A percentile compares a stretch with the other conserved stretches of the same genome.
These are phyloP conservation scores for Drosophila peninsularis DNA, from an alignment of 2,888 invertebrate genomes.

Conservation along the genomic window DNA sequence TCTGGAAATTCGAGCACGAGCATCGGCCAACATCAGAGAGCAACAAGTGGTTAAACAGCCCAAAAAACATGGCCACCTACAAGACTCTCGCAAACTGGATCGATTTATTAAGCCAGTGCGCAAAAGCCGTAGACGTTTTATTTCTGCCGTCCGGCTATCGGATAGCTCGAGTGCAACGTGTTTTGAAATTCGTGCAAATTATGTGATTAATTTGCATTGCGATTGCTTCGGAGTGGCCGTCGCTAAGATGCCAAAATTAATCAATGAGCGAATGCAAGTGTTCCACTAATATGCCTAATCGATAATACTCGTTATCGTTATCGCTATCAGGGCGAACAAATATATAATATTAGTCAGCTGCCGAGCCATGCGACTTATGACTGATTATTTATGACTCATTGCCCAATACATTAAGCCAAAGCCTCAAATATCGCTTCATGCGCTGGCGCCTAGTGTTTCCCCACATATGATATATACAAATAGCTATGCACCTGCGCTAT, in stretches of 20 bases:
- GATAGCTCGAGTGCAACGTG: slow-evolving; percentile 38
- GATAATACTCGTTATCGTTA: slow-evolving; percentile 2
- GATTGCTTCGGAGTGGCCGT: slow-evolving; percentile 33
- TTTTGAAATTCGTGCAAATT: slow-evolving; percentile 65
- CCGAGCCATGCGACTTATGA: slow-evolving; percentile 5
- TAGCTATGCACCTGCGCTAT: slow-evolving; percentile 16
- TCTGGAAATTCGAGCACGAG: slow-evolving; percentile 53
- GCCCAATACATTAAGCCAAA: slow-evolving; percentile 16
- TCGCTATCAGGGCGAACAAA: not conserved
- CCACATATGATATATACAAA: slow-evolving; percentile 13
- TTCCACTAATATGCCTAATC: slow-evolving; percentile 19
- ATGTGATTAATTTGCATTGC: slow-evolving; percentile 67
- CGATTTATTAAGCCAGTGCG: slow-evolving; percentile 69
- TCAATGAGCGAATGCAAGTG: slow-evolving; percentile 24
- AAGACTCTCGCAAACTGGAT: slow-evolving; percentile 65
- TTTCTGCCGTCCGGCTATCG: slow-evolving; percentile 36
- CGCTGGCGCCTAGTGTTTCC: slow-evolving; percentile 48
- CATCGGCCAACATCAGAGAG: slow-evolving; percentile 52
- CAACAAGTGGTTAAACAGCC: slow-evolving; percentile 71
- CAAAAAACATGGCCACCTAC: slow-evolving; percentile 74
- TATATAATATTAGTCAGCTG: slow-evolving; percentile 15
- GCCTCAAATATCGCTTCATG: slow-evolving; percentile 10
- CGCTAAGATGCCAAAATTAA: slow-evolving; percentile 45
- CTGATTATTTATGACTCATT: slow-evolving; percentile 45
- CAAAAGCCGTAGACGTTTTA: slow-evolving; percentile 58